These are phyloP conservation scores for Ischnus inquisitorius DNA, from an alignment of 2,888 invertebrate genomes.

Conservation along the genomic window DNA sequence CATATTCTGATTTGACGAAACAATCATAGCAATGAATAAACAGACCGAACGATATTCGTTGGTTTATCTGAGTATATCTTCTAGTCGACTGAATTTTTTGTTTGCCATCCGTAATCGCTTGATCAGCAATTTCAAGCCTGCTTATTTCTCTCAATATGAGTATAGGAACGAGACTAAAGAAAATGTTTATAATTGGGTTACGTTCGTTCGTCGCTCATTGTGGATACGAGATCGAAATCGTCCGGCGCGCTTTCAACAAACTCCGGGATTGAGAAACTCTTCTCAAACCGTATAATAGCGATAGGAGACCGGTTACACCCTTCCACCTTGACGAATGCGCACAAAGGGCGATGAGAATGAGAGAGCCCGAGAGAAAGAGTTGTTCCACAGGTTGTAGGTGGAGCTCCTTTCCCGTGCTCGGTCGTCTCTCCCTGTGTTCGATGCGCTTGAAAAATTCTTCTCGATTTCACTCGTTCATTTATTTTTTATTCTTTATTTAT, in stretches of 20 bases:
- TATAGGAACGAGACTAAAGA: no score
- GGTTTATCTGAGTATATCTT: no score
- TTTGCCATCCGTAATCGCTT: no score
- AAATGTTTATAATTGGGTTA: no score
- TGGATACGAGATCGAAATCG: not conserved
- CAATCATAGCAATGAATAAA: no score
- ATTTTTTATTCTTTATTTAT: slow-evolving; percentile 22
- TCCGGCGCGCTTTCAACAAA: not conserved
- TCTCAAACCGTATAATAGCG: slow-evolving; percentile 1
- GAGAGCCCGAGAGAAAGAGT: slow-evolving; percentile 22
- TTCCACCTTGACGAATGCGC: slow-evolving; percentile 40
- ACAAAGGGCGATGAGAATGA: slow-evolving; percentile 50
- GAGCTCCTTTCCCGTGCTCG: slow-evolving; percentile 20
- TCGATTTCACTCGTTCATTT: slow-evolving; percentile 10
- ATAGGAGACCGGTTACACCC: slow-evolving; percentile 27
- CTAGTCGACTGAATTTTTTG: no score
- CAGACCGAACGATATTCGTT: no score
- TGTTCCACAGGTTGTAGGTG: slow-evolving; percentile 58
- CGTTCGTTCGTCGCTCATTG: no score
- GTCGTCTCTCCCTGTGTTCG: not conserved
- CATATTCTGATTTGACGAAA: no score
- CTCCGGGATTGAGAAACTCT: slow-evolving; percentile 37
- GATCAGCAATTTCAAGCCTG: no score
- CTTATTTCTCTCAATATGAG: no score
- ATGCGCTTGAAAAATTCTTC: slow-evolving; percentile 52